These are phyloP conservation scores for Dexiosoma caninum DNA, from an alignment of 2,888 invertebrate genomes.

Conservation along the genomic window DNA sequence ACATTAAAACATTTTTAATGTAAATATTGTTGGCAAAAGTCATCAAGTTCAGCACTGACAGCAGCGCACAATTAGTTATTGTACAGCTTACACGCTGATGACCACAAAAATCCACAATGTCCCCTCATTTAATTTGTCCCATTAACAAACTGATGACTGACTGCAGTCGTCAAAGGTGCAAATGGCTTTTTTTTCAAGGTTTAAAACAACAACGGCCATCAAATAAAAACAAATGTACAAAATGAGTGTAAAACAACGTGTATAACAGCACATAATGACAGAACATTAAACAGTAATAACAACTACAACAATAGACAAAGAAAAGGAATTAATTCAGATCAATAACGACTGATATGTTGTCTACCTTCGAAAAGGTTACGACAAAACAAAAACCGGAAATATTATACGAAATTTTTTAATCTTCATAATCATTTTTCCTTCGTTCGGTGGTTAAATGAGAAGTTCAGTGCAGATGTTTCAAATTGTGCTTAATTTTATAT, in stretches of 20 bases:
- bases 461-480: no score
- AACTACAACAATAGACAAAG: background rate
- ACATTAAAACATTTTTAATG: slow-evolving; percentile 8
- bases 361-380: background rate
- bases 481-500: no score
- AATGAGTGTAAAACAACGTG: background rate
- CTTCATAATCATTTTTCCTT: no score
- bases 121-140: background rate
- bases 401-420: no score
- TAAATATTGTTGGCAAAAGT: slow-evolving; percentile 17
- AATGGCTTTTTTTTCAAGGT: slow-evolving; percentile 32
- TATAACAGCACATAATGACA: slow-evolving; percentile 35
- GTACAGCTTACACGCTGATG: background rate
- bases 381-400: background rate
- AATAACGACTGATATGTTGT: slow-evolving; percentile 5
- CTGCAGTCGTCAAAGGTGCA: slow-evolving; percentile 41
- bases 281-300: slow-evolving; percentile 19
- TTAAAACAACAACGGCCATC: slow-evolving; percentile 2
- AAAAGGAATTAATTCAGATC: background rate
- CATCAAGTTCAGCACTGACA: slow-evolving; percentile 13
- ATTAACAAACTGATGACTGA: slow-evolving; percentile 23
- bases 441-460: no score
- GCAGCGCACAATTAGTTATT: background rate
- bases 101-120: background rate
- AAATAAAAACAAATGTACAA: background rate